phyloP scores from a whole-genome alignment of 2,797 vertebrate species.

The Semaprochilodus insignis region DNA sequence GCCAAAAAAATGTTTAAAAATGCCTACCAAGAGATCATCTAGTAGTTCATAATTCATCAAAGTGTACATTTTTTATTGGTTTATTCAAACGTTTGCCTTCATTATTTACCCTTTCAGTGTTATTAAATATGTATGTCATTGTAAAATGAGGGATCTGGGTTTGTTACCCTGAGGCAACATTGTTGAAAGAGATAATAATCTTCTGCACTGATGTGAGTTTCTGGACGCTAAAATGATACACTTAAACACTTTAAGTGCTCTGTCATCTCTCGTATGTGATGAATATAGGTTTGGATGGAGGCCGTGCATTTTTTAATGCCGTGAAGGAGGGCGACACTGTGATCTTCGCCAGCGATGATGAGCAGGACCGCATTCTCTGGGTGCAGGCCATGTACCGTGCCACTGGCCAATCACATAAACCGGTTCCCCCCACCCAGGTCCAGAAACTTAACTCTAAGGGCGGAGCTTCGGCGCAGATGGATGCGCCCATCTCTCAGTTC shows the following conservation, averaged over 20 bases:
- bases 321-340: slow-evolving; percentile 99
- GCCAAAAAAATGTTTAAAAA: too few relatives aligned
- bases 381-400: slow-evolving; percentile 99
- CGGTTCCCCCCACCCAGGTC: slow-evolving; percentile 98
- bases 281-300: slow-evolving; percentile 93
- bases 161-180: too few relatives aligned
- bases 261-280: not conserved
- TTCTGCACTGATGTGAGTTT: not conserved
- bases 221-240: not conserved
- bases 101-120: too few relatives aligned
- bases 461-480: slow-evolving; percentile 96
- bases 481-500: slow-evolving; percentile 99
- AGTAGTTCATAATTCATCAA: too few relatives aligned
- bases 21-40: too few relatives aligned
- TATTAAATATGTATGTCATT: too few relatives aligned
- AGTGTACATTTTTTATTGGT: too few relatives aligned
- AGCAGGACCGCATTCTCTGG: slow-evolving; percentile 99
- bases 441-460: slow-evolving; percentile 99
- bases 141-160: too few relatives aligned
- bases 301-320: slow-evolving; percentile 97
- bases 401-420: slow-evolving; percentile 98
- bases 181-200: not conserved
- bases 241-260: not conserved
- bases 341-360: slow-evolving; percentile 98
- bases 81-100: too few relatives aligned